phyloP scores from a whole-genome alignment of 2,113 vertebrate species.

The Mobula hypostoma region DNA sequence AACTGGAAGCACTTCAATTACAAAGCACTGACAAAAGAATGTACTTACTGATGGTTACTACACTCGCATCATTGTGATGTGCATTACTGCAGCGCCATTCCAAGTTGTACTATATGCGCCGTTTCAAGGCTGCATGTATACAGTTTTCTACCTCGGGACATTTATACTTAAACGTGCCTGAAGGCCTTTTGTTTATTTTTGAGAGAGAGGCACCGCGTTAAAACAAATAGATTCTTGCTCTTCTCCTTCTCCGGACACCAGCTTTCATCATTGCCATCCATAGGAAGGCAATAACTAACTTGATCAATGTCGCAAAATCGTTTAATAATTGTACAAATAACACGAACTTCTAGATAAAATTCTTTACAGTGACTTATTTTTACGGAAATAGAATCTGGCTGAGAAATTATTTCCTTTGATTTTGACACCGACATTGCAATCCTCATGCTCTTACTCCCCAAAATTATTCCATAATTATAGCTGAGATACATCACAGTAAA shows the following conservation, averaged over 20 bases:
- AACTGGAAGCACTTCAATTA: conserved; percentile 33
- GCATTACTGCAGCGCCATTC: neutral
- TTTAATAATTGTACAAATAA: neutral
- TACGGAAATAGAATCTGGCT: neutral
- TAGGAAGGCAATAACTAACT: neutral
- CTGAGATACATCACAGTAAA: too few relatives aligned
- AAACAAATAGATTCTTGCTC: neutral
- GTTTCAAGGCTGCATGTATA: neutral
- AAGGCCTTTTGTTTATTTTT: neutral
- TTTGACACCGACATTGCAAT: neutral
- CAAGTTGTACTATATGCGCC: neutral
- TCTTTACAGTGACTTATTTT: neutral
- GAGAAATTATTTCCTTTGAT: neutral
- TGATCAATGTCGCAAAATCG: neutral
- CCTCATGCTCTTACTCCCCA: neutral
- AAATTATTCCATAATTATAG: neutral
- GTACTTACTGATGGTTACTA: conserved; percentile 18
- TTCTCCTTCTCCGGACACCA: too few relatives aligned
- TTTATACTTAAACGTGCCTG: neutral
- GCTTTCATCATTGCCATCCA: neutral
- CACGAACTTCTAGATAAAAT: neutral
- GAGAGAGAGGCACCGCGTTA: neutral
- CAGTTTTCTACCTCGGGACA: conserved; percentile 24
- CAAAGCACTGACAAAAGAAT: conserved; percentile 28
- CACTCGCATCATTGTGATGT: neutral